Conservation (phyloP, 2,797 vertebrate species). For the Gobionotothen gibberifrons region DNA sequence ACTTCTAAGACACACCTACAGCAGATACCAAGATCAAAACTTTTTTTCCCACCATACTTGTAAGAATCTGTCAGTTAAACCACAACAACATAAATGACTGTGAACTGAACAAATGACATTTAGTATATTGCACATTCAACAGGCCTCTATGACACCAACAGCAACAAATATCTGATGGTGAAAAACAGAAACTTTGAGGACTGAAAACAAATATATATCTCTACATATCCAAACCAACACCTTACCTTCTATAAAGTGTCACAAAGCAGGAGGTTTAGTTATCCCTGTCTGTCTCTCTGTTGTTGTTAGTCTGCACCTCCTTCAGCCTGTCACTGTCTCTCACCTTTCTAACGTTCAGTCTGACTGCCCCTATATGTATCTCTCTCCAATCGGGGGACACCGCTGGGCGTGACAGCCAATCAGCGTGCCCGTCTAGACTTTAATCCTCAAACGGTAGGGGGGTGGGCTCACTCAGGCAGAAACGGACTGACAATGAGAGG, state of each 20-base stretch:
- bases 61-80: constrained; percentile 4
- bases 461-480: constrained; percentile 69
- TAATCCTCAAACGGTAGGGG: constrained; percentile 73
- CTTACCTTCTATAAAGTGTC: constrained; percentile 66
- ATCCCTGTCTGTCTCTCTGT: constrained; percentile 49
- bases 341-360: constrained; percentile 76
- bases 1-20: constrained; percentile 8
- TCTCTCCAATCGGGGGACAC: constrained; percentile 67
- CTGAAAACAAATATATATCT: not conserved
- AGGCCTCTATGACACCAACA: not conserved
- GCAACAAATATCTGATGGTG: not conserved
- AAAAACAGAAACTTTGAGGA: not conserved
- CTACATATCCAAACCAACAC: constrained; percentile 10
- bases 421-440: constrained; percentile 71
- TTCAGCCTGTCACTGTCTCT: constrained; percentile 60
- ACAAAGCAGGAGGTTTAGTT: constrained; percentile 29
- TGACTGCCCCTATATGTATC: constrained; percentile 73
- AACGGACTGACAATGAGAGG: constrained; percentile 75
- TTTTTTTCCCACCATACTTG: not conserved
- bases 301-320: constrained; percentile 57
- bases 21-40: not conserved
- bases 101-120: not conserved
- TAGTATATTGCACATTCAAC: not conserved
- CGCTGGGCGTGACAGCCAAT: constrained; percentile 72
- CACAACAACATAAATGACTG: not conserved